Percentiles rank a stretch among this genome's conserved stretches.
phyloP scores from a whole-genome alignment of 2,113 vertebrate species.

The Asarcornis scutulata region DNA sequence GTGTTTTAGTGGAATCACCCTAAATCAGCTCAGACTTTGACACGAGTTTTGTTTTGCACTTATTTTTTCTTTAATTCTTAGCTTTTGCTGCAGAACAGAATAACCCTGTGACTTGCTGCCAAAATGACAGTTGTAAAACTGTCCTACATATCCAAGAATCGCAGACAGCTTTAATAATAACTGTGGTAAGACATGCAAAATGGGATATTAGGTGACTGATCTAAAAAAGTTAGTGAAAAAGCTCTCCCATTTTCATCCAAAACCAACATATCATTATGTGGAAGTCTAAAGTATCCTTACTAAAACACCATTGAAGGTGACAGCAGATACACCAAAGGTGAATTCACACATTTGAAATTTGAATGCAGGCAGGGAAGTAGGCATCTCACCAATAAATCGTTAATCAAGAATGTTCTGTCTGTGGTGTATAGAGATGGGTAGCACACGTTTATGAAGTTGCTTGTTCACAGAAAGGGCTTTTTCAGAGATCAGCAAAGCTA shows the following conservation, averaged over 20 bases:
- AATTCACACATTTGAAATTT: neutral
- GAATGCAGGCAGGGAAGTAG: neutral
- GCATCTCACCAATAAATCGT: neutral
- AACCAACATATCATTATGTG: rapidly evolving
- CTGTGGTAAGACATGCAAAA: neutral
- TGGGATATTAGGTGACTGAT: neutral
- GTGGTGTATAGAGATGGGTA: neutral
- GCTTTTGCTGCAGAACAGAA: neutral
- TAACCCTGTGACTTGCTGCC: neutral
- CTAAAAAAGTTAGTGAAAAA: neutral
- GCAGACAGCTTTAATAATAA: neutral
- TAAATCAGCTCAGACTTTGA: neutral
- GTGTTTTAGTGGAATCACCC: neutral
- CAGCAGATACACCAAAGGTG: neutral
- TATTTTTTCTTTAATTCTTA: neutral
- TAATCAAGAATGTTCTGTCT: neutral
- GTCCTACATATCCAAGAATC: neutral
- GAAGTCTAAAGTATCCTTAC: neutral
- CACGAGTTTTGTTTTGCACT: neutral
- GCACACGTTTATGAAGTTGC: too few relatives aligned
- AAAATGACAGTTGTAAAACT: neutral
- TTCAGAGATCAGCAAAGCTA: neutral
- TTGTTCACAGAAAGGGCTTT: neutral
- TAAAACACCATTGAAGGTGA: neutral
- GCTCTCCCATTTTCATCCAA: neutral